Evolutionary conservation across 2,113 vertebrate genomes (phyloP).

Genomic region (Saimiri boliviensis): DNA sequence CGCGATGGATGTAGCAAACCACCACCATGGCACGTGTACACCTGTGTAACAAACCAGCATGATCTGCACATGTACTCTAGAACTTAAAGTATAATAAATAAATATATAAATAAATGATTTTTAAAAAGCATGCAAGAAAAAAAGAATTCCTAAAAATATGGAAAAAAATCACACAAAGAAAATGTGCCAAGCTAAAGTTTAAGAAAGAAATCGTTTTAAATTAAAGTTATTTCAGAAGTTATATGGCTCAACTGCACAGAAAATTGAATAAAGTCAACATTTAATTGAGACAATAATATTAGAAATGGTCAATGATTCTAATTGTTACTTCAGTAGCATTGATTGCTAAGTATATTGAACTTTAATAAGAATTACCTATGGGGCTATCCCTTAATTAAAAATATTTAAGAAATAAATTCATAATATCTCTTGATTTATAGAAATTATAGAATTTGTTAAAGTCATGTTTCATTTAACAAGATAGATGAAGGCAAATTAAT

Average conservation of each 20-base stretch:
- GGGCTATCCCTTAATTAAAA: conserved; percentile 34
- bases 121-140: no score
- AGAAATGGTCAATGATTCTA: not conserved
- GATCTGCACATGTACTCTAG: no score
- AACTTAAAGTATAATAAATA: no score
- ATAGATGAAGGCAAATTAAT: conserved; percentile 33
- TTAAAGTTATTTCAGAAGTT: conserved; percentile 49
- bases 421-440: conserved; percentile 37
- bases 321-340: not conserved
- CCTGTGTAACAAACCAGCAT: no score
- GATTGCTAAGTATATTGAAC: conserved; percentile 43
- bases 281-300: conserved; percentile 30
- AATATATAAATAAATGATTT: no score
- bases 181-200: not conserved
- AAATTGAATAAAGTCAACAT: conserved; percentile 38
- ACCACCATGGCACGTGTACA: no score
- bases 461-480: conserved; percentile 47
- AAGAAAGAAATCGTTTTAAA: conserved; percentile 2
- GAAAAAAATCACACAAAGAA: no score
- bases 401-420: conserved; percentile 14
- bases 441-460: conserved; percentile 3
- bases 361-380: conserved; percentile 3
- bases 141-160: no score
- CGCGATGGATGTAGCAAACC: no score
- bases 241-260: not conserved